Evolutionary conservation across 2,797 vertebrate genomes (phyloP).

Genomic region (Chromobotia macracanthus): DNA sequence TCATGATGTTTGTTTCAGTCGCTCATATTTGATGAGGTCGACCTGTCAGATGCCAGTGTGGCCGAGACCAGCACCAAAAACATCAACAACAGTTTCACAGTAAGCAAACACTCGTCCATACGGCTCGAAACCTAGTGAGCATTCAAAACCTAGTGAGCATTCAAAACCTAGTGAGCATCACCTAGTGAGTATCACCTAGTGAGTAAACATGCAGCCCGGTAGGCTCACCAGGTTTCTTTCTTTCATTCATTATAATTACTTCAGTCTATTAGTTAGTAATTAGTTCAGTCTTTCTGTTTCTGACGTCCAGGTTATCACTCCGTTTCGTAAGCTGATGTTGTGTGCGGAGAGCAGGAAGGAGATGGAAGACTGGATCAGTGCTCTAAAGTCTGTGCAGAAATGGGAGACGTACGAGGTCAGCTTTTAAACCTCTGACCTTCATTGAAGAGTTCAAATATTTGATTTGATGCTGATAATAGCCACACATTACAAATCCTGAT

Average conservation of each 20-base stretch:
- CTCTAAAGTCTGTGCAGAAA: slow-evolving; percentile 93
- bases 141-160: no score
- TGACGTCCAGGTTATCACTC: slow-evolving; percentile 85
- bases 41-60: slow-evolving; percentile 91
- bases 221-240: neutral
- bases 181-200: no score
- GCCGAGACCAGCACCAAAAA: slow-evolving; percentile 96
- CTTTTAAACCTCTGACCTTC: neutral
- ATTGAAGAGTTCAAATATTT: neutral
- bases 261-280: no score
- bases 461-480: slow-evolving; percentile 2
- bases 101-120: slow-evolving; percentile 60
- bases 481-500: neutral
- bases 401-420: slow-evolving; percentile 90
- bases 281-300: neutral
- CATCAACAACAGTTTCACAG: slow-evolving; percentile 96
- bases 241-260: neutral
- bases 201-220: neutral
- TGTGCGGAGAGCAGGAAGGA: slow-evolving; percentile 91
- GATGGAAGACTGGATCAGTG: slow-evolving; percentile 95
- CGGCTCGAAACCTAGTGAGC: neutral
- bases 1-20: slow-evolving; percentile 75
- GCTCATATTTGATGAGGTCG: slow-evolving; percentile 92
- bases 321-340: slow-evolving; percentile 88
- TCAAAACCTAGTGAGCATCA: no score